Conservation (phyloP, 1,140 invertebrate genomes). For the Cylas formicarius region DNA sequence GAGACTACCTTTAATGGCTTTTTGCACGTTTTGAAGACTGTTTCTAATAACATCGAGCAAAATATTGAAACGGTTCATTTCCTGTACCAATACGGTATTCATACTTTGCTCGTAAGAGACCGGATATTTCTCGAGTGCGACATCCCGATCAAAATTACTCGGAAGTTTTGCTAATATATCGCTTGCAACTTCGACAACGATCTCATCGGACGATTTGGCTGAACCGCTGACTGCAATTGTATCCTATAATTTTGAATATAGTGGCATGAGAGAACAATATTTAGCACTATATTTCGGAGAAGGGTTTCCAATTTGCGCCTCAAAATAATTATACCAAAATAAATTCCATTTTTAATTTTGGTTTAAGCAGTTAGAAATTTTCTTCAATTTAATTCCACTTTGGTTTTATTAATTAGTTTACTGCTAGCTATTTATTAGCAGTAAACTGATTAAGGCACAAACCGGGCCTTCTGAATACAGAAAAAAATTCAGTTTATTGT, state of each 20-base stretch:
- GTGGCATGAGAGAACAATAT: conserved; percentile 13
- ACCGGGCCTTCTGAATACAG: too few relatives aligned
- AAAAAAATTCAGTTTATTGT: too few relatives aligned
- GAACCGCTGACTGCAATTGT: conserved; percentile 41
- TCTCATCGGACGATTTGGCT: conserved; percentile 55
- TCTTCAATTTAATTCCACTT: too few relatives aligned
- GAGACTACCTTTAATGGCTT: conserved; percentile 90
- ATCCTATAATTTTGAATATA: too few relatives aligned
- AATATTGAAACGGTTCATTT: conserved; percentile 85
- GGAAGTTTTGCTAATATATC: conserved; percentile 71
- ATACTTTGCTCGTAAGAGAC: conserved; percentile 78
- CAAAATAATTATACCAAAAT: too few relatives aligned
- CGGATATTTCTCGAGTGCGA: conserved; percentile 65
- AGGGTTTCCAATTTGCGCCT: too few relatives aligned
- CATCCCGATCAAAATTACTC: conserved; percentile 60
- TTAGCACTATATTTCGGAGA: conserved; percentile 7
- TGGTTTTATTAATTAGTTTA: too few relatives aligned
- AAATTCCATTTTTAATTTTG: too few relatives aligned
- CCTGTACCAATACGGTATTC: conserved; percentile 90
- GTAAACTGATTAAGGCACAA: too few relatives aligned
- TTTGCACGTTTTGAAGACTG: conserved; percentile 73
- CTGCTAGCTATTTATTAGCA: too few relatives aligned
- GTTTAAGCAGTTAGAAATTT: too few relatives aligned
- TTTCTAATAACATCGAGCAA: conserved; percentile 64
- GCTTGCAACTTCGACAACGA: conserved; percentile 60